Evolutionary conservation across 2,888 invertebrate species (phyloP).

Genomic region (Dryadula phaetusa): DNA sequence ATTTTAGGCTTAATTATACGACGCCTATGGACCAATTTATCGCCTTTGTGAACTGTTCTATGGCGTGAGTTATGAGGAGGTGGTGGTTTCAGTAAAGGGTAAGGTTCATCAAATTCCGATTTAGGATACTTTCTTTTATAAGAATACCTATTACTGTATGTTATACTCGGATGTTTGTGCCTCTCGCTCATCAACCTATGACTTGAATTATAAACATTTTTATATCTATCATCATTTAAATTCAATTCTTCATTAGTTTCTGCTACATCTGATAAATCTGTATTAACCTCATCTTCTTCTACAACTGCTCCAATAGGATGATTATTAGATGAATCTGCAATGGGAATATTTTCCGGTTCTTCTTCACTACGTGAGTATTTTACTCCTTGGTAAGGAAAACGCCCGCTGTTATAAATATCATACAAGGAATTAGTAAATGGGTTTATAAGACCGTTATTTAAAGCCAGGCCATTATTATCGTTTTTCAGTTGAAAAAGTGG

Average conservation of each 20-base stretch:
- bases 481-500: slow-evolving; percentile 64
- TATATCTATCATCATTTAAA: slow-evolving; percentile 62
- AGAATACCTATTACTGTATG: slow-evolving; percentile 58
- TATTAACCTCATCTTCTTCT: slow-evolving; percentile 70
- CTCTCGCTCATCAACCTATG: slow-evolving; percentile 59
- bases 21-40: slow-evolving; percentile 63
- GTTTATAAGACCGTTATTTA: slow-evolving; percentile 59
- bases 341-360: slow-evolving; percentile 76
- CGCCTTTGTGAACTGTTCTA: slow-evolving; percentile 54
- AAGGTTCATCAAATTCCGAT: slow-evolving; percentile 66
- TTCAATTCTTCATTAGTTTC: slow-evolving; percentile 61
- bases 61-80: slow-evolving; percentile 61
- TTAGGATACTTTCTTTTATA: slow-evolving; percentile 69
- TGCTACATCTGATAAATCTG: slow-evolving; percentile 59
- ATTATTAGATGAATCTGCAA: slow-evolving; percentile 71
- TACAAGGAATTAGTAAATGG: slow-evolving; percentile 64
- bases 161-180: slow-evolving; percentile 64
- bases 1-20: slow-evolving; percentile 65
- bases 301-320: slow-evolving; percentile 80
- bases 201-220: slow-evolving; percentile 55
- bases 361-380: slow-evolving; percentile 81
- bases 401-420: slow-evolving; percentile 66
- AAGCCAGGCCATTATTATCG: slow-evolving; percentile 61
- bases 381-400: slow-evolving; percentile 72
- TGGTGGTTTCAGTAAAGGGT: slow-evolving; percentile 76